Evolutionary conservation across 2,113 vertebrate species (phyloP).

Genomic region (Synchiropus splendidus): DNA sequence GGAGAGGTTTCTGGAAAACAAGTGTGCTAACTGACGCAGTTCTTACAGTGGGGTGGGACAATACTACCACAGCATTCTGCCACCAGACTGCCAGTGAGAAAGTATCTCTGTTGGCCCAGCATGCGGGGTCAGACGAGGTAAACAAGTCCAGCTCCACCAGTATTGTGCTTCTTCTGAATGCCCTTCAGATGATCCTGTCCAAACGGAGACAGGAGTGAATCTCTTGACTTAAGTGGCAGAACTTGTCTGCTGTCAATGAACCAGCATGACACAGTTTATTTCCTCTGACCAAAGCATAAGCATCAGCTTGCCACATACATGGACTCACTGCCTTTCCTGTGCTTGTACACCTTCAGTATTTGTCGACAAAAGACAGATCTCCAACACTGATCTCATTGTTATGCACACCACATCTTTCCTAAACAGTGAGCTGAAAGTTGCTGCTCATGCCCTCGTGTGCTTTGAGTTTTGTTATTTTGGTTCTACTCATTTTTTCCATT

Average conservation of each 20-base stretch:
- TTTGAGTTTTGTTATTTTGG: slow-evolving; percentile 23
- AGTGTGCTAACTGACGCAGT: slow-evolving; percentile 36
- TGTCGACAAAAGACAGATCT: no score
- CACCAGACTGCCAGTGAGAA: slow-evolving; percentile 8
- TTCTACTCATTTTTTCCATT: slow-evolving; percentile 44
- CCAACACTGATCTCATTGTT: no score
- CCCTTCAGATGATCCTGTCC: slow-evolving; percentile 41
- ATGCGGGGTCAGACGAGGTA: slow-evolving; percentile 39
- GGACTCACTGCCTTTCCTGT: slow-evolving; percentile 19
- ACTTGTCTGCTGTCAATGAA: slow-evolving; percentile 28
- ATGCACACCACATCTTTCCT: not conserved
- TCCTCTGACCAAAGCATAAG: slow-evolving; percentile 9
- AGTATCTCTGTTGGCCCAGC: slow-evolving; percentile 23
- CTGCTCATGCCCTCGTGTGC: slow-evolving; percentile 1
- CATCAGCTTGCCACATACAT: slow-evolving; percentile 33
- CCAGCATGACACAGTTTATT: slow-evolving; percentile 1
- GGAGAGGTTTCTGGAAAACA: slow-evolving; percentile 47
- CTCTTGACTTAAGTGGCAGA: not conserved
- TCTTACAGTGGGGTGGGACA: slow-evolving; percentile 7
- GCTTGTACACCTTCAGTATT: slow-evolving; percentile 23
- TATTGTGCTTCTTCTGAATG: slow-evolving; percentile 20
- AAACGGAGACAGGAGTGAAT: slow-evolving; percentile 8
- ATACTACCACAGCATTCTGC: slow-evolving; percentile 9
- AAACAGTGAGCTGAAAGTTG: no score
- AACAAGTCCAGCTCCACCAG: slow-evolving; percentile 27